Evolutionary conservation across 2,888 invertebrate genomes (phyloP), one percentile per base, ranked within the genome.

Genomic region (Sericinus montela): DNA sequence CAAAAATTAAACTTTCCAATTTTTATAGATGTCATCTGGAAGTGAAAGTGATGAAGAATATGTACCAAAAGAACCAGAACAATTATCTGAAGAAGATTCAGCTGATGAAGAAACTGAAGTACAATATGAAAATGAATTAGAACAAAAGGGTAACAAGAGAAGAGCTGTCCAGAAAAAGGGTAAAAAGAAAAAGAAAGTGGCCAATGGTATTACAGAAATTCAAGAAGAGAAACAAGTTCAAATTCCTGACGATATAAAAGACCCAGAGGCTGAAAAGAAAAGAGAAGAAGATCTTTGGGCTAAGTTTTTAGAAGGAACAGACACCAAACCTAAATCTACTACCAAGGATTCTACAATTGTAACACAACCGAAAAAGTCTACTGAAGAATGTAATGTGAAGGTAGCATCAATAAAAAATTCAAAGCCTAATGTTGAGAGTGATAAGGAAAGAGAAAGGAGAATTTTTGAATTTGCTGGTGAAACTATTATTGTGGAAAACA

Each of bases 391-490:
- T 36, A 10, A 34, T 34, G 11, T 39, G 1, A 45, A 36, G 25
- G 32, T 34, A 38, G 42, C 36, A 47, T 48, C 40, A 40, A 48
- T 45, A 41, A 53, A 29, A 41, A 40, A 42, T 36, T 49, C 51
- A 15, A 64, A 63, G 42, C 29, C 40, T 16, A 49, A 50, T 51
- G 50, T 53, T 68, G 89, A 88, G 61, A 90, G 92, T 40, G 69
- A 67, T n/a, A 76, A 78, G 58, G 79, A 76, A 1, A 91, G 90
- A 68, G 89, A 93, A 45, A 93, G 90, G 13, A 90, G 94, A 74
- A 88, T 94, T 53, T 95, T 94, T 69, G 95, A 97, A 67, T 97
- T 97, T 91, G 97, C 97, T 34, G 97, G 97, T 7, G 97, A 97
- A 85, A 93, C 94, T 69, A 92, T 94, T 43, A 88, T 89, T 39